Evolutionary conservation across 2,888 invertebrate genomes (phyloP).

Genomic region (Lithophane ornitopus): DNA sequence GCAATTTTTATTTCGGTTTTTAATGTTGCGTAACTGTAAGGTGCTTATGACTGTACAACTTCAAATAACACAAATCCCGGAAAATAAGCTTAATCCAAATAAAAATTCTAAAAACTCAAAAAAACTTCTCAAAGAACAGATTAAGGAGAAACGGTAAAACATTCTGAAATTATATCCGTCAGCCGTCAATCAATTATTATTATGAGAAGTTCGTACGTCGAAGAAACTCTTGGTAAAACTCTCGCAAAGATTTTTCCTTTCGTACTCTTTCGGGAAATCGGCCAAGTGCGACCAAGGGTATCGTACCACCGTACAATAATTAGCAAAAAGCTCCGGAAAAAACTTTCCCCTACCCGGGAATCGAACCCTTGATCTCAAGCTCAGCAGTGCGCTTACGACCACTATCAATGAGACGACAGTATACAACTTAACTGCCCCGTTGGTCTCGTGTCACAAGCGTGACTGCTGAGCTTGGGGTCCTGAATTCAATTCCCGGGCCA

Average conservation of each 20-base stretch:
- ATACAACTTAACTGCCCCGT: too few relatives aligned
- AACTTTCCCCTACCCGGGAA: too few relatives aligned
- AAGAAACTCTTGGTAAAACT: background rate
- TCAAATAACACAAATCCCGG: background rate
- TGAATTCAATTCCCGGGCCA: too few relatives aligned
- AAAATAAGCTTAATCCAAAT: background rate
- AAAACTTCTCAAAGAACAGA: background rate
- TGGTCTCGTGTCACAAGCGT: too few relatives aligned
- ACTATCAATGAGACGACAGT: too few relatives aligned
- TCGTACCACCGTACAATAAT: too few relatives aligned
- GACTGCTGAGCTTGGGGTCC: too few relatives aligned
- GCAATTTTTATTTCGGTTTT: background rate
- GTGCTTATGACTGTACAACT: background rate
- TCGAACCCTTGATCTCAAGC: too few relatives aligned
- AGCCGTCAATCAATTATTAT: conserved; percentile 34
- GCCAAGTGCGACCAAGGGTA: too few relatives aligned
- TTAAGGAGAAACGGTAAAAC: conserved; percentile 7
- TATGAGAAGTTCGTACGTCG: conserved; percentile 3
- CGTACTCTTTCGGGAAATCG: background rate
- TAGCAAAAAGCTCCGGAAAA: too few relatives aligned
- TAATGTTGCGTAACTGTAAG: background rate
- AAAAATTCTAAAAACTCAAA: conserved; percentile 12
- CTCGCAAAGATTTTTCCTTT: background rate
- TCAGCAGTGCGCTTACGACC: too few relatives aligned
- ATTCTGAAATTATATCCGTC: conserved; percentile 11